These are phyloP conservation scores for Eucera pruinosa DNA, from an alignment of 2,888 invertebrate genomes.

Conservation along the genomic window DNA sequence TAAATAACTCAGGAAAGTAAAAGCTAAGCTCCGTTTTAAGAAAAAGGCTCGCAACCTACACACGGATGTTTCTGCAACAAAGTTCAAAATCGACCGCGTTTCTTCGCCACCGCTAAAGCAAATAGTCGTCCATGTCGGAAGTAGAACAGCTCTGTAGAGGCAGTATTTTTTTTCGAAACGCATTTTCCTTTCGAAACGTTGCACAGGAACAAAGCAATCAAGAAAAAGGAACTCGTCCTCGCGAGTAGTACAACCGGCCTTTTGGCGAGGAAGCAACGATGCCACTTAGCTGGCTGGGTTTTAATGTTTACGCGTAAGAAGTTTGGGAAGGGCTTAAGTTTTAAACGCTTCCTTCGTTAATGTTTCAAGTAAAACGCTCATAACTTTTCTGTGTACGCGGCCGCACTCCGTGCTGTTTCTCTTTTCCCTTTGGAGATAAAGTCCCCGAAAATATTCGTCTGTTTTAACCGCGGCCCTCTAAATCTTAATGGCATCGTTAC, in stretches of 20 bases:
- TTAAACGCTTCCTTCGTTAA: conserved; percentile 77
- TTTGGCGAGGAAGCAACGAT: conserved; percentile 69
- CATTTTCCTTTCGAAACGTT: conserved; percentile 38
- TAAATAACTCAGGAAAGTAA: too few relatives aligned
- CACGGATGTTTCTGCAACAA: too few relatives aligned
- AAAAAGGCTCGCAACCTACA: too few relatives aligned
- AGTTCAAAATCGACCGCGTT: too few relatives aligned
- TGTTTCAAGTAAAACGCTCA: conserved; percentile 73
- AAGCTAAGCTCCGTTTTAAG: too few relatives aligned
- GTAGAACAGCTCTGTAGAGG: conserved; percentile 13
- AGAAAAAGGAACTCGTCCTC: conserved; percentile 46
- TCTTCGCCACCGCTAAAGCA: too few relatives aligned
- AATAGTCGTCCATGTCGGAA: conserved; percentile 20
- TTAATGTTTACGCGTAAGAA: conserved; percentile 79
- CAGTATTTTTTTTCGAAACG: conserved; percentile 57
- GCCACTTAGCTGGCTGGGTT: conserved; percentile 74
- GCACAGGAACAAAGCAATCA: conserved; percentile 63
- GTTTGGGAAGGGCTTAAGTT: conserved; percentile 67
- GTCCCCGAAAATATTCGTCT: conserved; percentile 57
- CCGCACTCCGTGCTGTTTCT: conserved; percentile 25
- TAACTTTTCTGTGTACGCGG: conserved; percentile 68
- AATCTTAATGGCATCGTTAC: conserved; percentile 53
- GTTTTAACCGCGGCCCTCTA: conserved; percentile 35
- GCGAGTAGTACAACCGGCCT: conserved; percentile 55
- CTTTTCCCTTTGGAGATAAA: conserved; percentile 30